phyloP scores from a whole-genome alignment of 2,888 invertebrate species.

The Sussaba pulchella region DNA sequence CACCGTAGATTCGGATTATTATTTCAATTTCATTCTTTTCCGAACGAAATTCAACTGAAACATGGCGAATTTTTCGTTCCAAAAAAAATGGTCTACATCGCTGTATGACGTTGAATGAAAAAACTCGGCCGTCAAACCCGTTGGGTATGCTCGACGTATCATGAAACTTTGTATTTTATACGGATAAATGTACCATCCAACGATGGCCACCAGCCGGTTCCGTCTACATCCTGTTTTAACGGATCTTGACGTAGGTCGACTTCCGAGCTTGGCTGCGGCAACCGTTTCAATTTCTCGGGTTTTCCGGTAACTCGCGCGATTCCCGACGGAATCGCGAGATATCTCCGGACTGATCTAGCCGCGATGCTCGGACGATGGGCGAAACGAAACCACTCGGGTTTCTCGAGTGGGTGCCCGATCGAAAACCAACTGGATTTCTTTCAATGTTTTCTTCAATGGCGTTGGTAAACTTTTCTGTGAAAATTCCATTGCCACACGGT shows the following conservation, averaged over 20 bases:
- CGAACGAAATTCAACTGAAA: too few relatives aligned
- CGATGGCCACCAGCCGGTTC: not conserved
- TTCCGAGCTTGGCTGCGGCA: not conserved
- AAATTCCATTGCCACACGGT: slow-evolving; percentile 29
- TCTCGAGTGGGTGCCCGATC: slow-evolving; percentile 21
- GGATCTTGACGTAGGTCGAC: slow-evolving; percentile 27
- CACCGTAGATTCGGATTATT: too few relatives aligned
- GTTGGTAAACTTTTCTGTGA: not conserved
- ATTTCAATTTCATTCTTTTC: too few relatives aligned
- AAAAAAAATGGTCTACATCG: not conserved
- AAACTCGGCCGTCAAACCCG: slow-evolving; percentile 1
- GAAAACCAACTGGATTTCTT: slow-evolving; percentile 29
- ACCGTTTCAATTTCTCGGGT: slow-evolving; percentile 43
- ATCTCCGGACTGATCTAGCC: not conserved
- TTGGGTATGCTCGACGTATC: not conserved
- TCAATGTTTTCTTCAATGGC: slow-evolving; percentile 28
- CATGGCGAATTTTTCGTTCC: too few relatives aligned
- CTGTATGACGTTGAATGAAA: not conserved
- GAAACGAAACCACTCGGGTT: slow-evolving; percentile 44
- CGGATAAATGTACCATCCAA: not conserved
- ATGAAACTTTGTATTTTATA: not conserved
- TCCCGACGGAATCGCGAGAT: slow-evolving; percentile 23
- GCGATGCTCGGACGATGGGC: slow-evolving; percentile 32
- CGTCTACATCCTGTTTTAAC: not conserved
- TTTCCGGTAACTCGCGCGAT: slow-evolving; percentile 10